Base-by-base conservation (phyloP, 2,888 invertebrate species). In the Ormyrus thymus region DNA sequence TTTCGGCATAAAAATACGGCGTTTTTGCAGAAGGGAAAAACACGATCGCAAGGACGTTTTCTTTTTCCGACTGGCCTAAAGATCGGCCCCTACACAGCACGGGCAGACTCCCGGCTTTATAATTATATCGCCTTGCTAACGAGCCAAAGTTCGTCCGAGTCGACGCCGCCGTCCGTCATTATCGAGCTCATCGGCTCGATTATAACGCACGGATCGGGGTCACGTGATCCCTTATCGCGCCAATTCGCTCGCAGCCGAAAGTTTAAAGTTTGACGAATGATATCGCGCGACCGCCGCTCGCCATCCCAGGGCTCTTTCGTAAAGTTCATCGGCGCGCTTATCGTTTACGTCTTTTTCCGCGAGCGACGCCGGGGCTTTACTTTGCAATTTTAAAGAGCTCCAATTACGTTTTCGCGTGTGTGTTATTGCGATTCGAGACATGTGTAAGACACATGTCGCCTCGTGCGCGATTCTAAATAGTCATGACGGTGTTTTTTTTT, bases 401-500 rank as follows among this genome's bases (percentile, higher is more conserved):
- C 29, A 29, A 29, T 29, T 29, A 4, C 29, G 29, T 4, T 29
- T 29, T 29, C 29, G 29, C 4, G 29, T 3, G 29, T 29, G 29
- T 29, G 29, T 29, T 4, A 1, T 58, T 62, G 48, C 45, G 55
- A 74, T 74, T 29, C 29, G 8, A 61, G 61, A 61, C 64, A 58
- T 56, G 56, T 50, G 56, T 50, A 43, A 50, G 56, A 74, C 73
- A 58, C 58, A 50, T 73, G 56, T 29, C 48, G 43, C 9, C 29
- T 53, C 29, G 15, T 7, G 15, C 56, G 43, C 5, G 8, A 48
- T 53, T 51, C 29, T 53, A 53, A 72, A 72, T 62, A 72, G 45
- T 8, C 43, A 9, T 61, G 13, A 71, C 5, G 13, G 9, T 3
- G 13, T 68, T n/a, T 45, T 68, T 55, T 9, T 43, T 68, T 68